Evolutionary conservation across 2,797 vertebrate species (phyloP).

Genomic region (Peromyscus eremicus): DNA sequence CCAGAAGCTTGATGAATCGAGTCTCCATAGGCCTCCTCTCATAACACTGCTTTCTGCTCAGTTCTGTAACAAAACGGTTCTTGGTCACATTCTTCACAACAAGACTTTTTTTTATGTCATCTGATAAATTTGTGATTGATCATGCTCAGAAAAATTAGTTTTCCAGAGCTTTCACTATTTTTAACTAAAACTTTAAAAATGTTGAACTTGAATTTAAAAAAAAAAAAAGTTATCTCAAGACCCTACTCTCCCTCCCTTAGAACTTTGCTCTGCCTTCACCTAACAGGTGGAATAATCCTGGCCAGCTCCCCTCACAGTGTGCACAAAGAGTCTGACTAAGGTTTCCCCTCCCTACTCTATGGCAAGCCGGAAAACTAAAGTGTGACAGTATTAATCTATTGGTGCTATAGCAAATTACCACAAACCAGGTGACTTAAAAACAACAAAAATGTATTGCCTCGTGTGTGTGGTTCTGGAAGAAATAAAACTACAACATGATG

Average conservation of each 20-base stretch:
- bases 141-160: neutral
- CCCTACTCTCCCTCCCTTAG: neutral
- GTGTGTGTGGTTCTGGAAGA: neutral
- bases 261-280: neutral
- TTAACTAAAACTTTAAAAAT: neutral
- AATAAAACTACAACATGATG: neutral
- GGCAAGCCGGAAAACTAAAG: neutral
- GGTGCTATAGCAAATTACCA: neutral
- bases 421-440: neutral
- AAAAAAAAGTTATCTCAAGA: neutral
- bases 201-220: neutral
- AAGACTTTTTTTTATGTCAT: neutral
- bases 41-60: neutral
- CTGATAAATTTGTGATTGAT: neutral
- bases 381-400: neutral
- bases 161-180: conserved; percentile 10
- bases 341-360: neutral
- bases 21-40: neutral
- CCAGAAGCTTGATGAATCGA: neutral
- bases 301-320: neutral
- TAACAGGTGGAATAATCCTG: neutral
- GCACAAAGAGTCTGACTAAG: neutral
- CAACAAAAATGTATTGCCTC: neutral
- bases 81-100: neutral
- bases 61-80: neutral